phyloP scores from a whole-genome alignment of 2,888 invertebrate genomes.

The Drosophila nr. fundita region DNA sequence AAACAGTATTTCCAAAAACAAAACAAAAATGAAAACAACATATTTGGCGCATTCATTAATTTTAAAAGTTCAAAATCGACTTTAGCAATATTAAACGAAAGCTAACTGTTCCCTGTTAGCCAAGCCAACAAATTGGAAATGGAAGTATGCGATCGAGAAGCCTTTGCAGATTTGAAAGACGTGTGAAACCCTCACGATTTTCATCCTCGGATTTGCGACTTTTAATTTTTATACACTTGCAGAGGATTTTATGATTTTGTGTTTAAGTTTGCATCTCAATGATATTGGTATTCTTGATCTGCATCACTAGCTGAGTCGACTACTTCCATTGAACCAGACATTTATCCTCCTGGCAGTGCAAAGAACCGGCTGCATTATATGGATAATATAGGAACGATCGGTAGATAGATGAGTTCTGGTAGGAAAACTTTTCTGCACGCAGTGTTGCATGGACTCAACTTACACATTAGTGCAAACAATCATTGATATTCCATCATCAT shows the following conservation, averaged over 20 bases:
- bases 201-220: neutral
- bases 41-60: slow-evolving; percentile 7
- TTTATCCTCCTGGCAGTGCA: neutral
- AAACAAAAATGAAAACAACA: slow-evolving; percentile 6
- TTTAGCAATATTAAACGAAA: neutral
- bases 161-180: neutral
- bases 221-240: neutral
- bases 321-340: too few species aligned
- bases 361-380: neutral
- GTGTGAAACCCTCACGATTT: neutral
- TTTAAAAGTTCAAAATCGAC: neutral
- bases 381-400: too few species aligned
- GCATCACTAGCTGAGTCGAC: neutral
- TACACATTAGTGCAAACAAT: too few species aligned
- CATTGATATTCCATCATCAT: too few species aligned
- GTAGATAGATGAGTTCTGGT: too few species aligned
- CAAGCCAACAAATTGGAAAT: neutral
- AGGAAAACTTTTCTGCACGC: too few species aligned
- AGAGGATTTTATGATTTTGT: neutral
- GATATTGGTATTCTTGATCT: neutral
- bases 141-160: neutral
- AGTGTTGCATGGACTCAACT: too few species aligned
- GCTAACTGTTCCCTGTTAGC: neutral
- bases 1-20: slow-evolving; percentile 79
- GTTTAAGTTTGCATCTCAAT: too few species aligned